Evolutionary conservation across 2,113 vertebrate genomes (phyloP).

Genomic region (Tetrao urogallus): DNA sequence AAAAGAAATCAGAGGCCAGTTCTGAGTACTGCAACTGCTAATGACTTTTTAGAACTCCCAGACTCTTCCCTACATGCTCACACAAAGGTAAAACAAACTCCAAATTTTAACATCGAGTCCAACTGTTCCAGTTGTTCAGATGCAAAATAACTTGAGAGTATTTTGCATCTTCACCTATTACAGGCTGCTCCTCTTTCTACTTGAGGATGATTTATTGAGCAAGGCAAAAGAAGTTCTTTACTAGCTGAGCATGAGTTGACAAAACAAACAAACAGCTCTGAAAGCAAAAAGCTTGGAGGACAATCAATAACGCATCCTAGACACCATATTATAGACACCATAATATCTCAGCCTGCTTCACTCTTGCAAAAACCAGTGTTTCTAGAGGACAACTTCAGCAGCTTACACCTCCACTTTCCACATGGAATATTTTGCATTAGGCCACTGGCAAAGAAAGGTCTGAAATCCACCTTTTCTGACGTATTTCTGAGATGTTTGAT

Average conservation of each 20-base stretch:
- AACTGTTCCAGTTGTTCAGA: too few species aligned
- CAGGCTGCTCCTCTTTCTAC: background rate
- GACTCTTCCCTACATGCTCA: background rate
- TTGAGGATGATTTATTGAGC: background rate
- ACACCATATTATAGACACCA: background rate
- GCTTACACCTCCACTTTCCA: constrained; percentile 10
- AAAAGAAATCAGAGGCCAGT: background rate
- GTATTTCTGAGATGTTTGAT: background rate
- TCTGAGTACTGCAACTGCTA: background rate
- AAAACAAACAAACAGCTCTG: background rate
- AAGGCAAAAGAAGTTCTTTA: background rate
- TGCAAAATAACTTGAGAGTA: background rate
- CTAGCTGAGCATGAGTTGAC: background rate
- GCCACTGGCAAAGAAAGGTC: background rate
- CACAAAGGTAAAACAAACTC: background rate
- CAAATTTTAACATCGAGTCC: background rate
- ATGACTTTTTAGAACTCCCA: background rate
- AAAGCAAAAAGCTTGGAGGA: background rate
- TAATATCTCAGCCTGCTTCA: background rate
- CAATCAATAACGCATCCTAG: background rate
- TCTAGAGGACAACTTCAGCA: background rate
- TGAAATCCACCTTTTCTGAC: background rate
- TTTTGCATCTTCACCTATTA: background rate
- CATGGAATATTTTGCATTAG: background rate
- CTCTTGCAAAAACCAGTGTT: background rate